A percentile compares a stretch with the other conserved stretches of the same genome.
Evolutionary conservation across 2,113 vertebrate species (phyloP).

Genomic region (Lichenostomus cassidix): DNA sequence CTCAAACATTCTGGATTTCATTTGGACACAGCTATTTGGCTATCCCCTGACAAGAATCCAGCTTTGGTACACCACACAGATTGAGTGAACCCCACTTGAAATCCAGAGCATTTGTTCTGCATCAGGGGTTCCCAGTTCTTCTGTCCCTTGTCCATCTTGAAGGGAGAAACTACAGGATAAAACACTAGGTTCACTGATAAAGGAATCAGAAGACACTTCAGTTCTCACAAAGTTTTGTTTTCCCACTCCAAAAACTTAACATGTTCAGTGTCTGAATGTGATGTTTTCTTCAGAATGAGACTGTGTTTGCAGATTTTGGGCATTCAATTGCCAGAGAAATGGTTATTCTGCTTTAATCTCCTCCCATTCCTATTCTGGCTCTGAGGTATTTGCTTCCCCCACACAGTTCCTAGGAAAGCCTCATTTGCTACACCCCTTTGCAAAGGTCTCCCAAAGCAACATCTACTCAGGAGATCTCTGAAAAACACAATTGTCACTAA

Average conservation of each 20-base stretch:
- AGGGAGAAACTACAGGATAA: not conserved
- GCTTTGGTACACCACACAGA: not conserved
- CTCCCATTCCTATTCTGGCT: not conserved
- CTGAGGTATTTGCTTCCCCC: not conserved
- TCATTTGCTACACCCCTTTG: slow-evolving; percentile 13
- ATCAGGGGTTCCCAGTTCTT: not conserved
- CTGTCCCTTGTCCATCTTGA: not conserved
- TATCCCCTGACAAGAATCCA: not conserved
- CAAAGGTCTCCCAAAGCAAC: slow-evolving; percentile 15
- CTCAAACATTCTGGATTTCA: not conserved
- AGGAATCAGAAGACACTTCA: not conserved
- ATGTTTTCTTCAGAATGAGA: not conserved
- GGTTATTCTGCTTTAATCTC: not conserved
- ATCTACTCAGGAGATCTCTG: not conserved
- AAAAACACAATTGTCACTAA: slow-evolving; percentile 32
- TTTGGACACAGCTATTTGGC: not conserved
- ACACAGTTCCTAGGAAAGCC: not conserved
- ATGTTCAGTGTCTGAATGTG: not conserved
- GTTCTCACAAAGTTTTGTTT: not conserved
- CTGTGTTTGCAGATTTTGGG: not conserved
- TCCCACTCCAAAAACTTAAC: not conserved
- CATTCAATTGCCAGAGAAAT: not conserved
- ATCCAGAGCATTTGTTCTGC: not conserved
- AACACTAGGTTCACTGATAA: not conserved
- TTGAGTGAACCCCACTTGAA: not conserved